These are phyloP conservation scores for Pentalonia nigronervosa DNA, from an alignment of 1,140 invertebrate species.

Conservation along the genomic window DNA sequence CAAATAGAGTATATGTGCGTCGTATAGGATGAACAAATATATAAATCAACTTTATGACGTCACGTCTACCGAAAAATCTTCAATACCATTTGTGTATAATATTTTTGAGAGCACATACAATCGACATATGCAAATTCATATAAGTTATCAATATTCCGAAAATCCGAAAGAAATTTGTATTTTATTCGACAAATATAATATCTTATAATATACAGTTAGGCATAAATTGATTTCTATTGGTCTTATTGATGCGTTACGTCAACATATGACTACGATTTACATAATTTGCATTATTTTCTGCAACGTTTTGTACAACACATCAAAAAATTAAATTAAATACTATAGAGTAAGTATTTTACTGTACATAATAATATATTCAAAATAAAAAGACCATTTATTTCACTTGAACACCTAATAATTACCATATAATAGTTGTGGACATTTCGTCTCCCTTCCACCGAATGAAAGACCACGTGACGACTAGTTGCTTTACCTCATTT, in stretches of 20 bases:
- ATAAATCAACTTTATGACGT: slow-evolving; percentile 43
- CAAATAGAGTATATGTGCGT: background rate
- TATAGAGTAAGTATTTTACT: background rate
- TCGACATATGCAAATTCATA: background rate
- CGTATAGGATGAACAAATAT: slow-evolving; percentile 5
- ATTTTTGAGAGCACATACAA: background rate
- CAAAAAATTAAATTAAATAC: background rate
- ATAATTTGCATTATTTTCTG: background rate
- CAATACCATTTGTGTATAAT: background rate
- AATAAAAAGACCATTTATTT: background rate
- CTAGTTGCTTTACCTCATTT: background rate
- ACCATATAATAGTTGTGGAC: background rate
- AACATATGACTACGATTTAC: background rate
- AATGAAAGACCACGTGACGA: background rate
- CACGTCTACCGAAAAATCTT: background rate
- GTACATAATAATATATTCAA: background rate
- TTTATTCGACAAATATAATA: background rate
- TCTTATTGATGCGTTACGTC: background rate
- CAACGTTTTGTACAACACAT: background rate
- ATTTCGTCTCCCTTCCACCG: background rate
- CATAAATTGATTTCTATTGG: background rate
- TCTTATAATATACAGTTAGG: background rate
- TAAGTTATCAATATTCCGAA: background rate
- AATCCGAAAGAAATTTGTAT: background rate
- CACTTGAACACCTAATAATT: background rate